These are phyloP conservation scores for Stictocephala bisonia DNA, from an alignment of 2,888 invertebrate species.

Conservation along the genomic window DNA sequence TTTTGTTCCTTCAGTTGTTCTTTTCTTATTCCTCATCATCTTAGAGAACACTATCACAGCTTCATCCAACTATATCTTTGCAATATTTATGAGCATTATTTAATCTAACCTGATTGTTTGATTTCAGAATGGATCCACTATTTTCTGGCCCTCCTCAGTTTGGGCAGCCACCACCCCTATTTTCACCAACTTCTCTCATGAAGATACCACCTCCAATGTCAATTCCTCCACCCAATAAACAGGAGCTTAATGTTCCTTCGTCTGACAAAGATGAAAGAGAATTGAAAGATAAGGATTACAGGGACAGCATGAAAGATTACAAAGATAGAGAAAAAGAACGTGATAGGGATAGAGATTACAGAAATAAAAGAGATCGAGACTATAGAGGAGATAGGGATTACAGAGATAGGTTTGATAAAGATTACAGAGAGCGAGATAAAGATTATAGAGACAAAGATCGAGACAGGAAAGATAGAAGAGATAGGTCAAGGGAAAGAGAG, in stretches of 20 bases:
- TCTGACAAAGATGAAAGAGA: slow-evolving; percentile 47
- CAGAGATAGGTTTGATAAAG: slow-evolving; percentile 54
- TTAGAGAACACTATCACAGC: too few relatives aligned
- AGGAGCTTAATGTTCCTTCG: not conserved
- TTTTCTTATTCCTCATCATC: too few relatives aligned
- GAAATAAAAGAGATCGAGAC: slow-evolving; percentile 60
- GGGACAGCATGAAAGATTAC: slow-evolving; percentile 52
- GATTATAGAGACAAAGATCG: slow-evolving; percentile 61
- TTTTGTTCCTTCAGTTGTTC: too few relatives aligned
- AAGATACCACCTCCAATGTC: slow-evolving; percentile 36
- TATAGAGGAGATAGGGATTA: slow-evolving; percentile 59
- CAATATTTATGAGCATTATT: too few relatives aligned
- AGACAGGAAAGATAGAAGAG: slow-evolving; percentile 58
- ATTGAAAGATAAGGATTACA: slow-evolving; percentile 50
- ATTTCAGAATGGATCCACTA: too few relatives aligned
- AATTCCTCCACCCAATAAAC: slow-evolving; percentile 45
- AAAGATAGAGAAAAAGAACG: slow-evolving; percentile 62
- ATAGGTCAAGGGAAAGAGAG: slow-evolving; percentile 60
- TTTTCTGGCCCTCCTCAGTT: too few relatives aligned
- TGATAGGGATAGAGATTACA: slow-evolving; percentile 62
- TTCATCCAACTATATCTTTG: too few relatives aligned
- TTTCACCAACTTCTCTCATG: slow-evolving; percentile 40
- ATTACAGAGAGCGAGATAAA: slow-evolving; percentile 24
- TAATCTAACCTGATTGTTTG: too few relatives aligned
- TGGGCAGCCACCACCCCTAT: slow-evolving; percentile 43